phyloP scores from a whole-genome alignment of 2,797 vertebrate species.

The Steatocranus sp. region DNA sequence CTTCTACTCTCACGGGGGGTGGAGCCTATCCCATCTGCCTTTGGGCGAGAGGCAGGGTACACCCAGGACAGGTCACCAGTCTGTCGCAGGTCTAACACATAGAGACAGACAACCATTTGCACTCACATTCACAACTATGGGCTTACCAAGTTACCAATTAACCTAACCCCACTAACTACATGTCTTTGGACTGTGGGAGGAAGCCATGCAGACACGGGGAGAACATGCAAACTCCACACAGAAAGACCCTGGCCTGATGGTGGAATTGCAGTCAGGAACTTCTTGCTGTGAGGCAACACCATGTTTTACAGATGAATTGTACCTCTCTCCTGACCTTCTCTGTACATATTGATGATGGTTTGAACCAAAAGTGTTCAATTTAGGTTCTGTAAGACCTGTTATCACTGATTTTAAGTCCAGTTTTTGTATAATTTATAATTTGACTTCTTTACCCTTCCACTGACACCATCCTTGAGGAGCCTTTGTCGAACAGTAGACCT shows the following conservation, averaged over 20 bases:
- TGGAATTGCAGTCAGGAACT: not conserved
- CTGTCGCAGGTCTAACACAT: not conserved
- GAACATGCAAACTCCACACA: not conserved
- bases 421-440: not conserved
- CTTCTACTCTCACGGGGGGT: accelerated
- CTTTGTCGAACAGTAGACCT: accelerated
- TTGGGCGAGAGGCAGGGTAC: accelerated
- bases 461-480: not conserved
- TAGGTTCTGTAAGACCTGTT: not conserved
- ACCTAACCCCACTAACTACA: not conserved
- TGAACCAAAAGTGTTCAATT: not conserved
- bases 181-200: not conserved
- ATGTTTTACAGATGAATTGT: not conserved
- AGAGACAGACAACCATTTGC: accelerated
- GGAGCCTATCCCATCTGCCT: not conserved
- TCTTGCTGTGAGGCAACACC: not conserved
- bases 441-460: not conserved
- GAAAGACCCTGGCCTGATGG: not conserved
- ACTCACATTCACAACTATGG: not conserved
- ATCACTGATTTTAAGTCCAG: not conserved
- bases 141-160: not conserved
- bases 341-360: not conserved
- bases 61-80: not conserved
- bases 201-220: not conserved
- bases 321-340: accelerated